A percentile compares a stretch with the other conserved stretches of the same genome.
These are phyloP conservation scores for Epinephelus malabaricus DNA, from an alignment of 2,797 vertebrate species.

Conservation along the genomic window DNA sequence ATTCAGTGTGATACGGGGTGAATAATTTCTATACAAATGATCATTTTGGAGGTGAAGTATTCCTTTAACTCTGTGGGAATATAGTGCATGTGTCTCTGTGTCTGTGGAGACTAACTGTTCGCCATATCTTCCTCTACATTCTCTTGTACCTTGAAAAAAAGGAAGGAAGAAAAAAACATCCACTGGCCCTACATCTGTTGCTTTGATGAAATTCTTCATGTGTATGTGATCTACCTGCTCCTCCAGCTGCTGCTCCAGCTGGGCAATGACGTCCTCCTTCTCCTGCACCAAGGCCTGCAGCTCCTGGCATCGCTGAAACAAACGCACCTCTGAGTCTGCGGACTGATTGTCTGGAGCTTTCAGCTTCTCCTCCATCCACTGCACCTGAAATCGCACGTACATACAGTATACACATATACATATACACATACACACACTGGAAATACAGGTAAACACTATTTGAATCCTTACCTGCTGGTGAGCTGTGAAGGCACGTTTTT, in stretches of 20 bases:
- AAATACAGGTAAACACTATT: not conserved
- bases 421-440: not conserved
- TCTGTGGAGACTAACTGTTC: not conserved
- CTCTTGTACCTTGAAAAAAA: not conserved
- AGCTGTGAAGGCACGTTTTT: conserved; percentile 92
- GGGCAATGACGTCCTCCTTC: conserved; percentile 91
- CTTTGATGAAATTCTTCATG: conserved; percentile 6
- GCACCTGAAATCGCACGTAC: conserved; percentile 84
- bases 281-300: conserved; percentile 91
- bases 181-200: conserved; percentile 4
- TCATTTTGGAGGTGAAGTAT: too few species aligned
- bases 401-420: not conserved
- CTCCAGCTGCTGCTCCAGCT: conserved; percentile 93
- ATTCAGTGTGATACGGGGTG: too few species aligned
- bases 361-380: conserved; percentile 98
- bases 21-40: too few species aligned
- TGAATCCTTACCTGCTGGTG: conserved; percentile 91
- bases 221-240: conserved; percentile 89
- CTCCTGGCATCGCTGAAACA: conserved; percentile 94
- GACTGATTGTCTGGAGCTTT: conserved; percentile 91
- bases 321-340: conserved; percentile 90
- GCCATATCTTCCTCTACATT: not conserved
- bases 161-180: not conserved
- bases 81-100: not conserved
- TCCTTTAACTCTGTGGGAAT: not conserved